Evolutionary conservation across 2,797 vertebrate genomes (phyloP).

Genomic region (Enteromius afrohamiltoni): DNA sequence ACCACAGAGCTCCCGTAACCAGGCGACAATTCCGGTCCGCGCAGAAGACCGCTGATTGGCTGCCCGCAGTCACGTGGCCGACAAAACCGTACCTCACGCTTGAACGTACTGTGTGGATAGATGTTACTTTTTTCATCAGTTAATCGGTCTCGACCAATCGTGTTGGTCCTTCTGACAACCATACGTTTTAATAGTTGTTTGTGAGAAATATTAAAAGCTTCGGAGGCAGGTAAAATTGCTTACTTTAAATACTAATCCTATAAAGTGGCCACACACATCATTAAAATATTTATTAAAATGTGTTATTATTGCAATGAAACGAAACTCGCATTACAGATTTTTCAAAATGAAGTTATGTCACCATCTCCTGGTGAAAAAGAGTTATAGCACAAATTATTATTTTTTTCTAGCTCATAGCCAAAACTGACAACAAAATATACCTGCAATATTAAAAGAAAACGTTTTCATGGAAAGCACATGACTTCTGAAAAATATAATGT

Average conservation of each 20-base stretch:
- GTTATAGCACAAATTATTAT: background rate
- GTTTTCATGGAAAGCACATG: too few species aligned
- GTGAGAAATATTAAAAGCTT: background rate
- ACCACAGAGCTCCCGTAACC: conserved; percentile 25
- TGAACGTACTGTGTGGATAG: background rate
- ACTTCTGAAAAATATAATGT: background rate
- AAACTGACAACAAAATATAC: background rate
- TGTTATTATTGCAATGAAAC: background rate
- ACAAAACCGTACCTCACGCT: background rate
- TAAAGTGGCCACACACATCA: background rate
- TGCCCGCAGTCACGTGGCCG: background rate
- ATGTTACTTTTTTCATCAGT: background rate
- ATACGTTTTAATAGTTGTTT: background rate
- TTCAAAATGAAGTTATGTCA: background rate
- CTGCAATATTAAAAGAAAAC: too few species aligned
- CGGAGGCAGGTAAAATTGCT: background rate
- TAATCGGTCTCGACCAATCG: background rate
- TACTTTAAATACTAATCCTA: background rate
- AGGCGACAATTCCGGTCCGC: conserved; percentile 41
- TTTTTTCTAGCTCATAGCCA: background rate
- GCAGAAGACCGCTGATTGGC: conserved; percentile 5
- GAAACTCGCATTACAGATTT: background rate
- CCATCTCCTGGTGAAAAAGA: conserved; percentile 30
- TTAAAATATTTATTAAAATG: background rate
- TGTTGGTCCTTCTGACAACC: background rate